phyloP scores from a whole-genome alignment of 1,140 invertebrate genomes.

The Drosophila sp. region DNA sequence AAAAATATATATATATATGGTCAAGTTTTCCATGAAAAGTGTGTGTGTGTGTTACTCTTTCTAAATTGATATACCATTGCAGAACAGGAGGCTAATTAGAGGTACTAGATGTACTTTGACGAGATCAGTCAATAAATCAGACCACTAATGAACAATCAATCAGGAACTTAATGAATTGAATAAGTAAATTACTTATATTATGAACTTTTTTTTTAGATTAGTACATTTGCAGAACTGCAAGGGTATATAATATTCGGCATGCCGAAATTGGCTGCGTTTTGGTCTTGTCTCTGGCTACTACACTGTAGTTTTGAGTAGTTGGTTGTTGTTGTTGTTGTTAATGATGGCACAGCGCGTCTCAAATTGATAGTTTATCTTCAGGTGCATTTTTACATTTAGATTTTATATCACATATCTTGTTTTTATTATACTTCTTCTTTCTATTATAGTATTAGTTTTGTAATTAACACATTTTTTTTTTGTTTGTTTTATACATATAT shows the following conservation, averaged over 20 bases:
- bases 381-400: slow-evolving; percentile 77
- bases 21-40: not conserved
- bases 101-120: not conserved
- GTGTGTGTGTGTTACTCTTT: slow-evolving; percentile 12
- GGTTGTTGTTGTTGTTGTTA: slow-evolving; percentile 54
- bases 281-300: slow-evolving; percentile 29
- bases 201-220: too few relatives aligned
- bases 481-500: slow-evolving; percentile 46
- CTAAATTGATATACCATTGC: not conserved
- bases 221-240: not conserved
- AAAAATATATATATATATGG: not conserved
- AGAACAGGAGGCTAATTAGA: not conserved
- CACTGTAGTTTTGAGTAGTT: slow-evolving; percentile 44
- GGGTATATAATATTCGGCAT: not conserved
- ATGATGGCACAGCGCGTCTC: slow-evolving; percentile 69
- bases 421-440: slow-evolving; percentile 29
- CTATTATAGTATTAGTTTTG: slow-evolving; percentile 64
- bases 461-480: slow-evolving; percentile 67
- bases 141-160: too few relatives aligned
- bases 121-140: too few relatives aligned
- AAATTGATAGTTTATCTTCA: slow-evolving; percentile 77
- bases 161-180: too few relatives aligned
- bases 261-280: not conserved
- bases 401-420: slow-evolving; percentile 75
- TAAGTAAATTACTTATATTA: too few relatives aligned